Conservation (phyloP, 2,797 vertebrate species). For the Neopelma chrysocephalum region DNA sequence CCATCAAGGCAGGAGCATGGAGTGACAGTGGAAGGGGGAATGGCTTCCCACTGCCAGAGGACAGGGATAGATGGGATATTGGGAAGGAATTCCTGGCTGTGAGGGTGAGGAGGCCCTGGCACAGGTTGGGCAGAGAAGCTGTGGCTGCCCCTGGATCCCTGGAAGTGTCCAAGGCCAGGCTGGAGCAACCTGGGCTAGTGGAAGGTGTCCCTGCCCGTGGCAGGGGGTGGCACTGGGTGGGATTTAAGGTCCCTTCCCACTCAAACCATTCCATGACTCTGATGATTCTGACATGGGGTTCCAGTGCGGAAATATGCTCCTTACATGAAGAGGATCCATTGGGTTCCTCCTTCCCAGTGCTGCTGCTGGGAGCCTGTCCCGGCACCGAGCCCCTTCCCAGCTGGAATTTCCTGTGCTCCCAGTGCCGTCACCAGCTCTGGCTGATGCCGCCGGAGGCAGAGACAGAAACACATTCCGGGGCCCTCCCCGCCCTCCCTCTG, state of each 20-base stretch:
- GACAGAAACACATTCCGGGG: neutral
- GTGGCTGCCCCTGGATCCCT: neutral
- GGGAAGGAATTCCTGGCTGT: neutral
- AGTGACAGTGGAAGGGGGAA: neutral
- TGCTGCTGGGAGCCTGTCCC: neutral
- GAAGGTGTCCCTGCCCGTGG: neutral
- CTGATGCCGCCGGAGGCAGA: rapidly evolving
- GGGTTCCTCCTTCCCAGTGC: neutral
- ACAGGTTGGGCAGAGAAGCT: neutral
- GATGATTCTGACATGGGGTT: rapidly evolving
- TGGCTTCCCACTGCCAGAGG: neutral
- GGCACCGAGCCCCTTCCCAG: neutral
- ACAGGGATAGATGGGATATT: neutral
- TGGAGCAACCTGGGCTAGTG: neutral
- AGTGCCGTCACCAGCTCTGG: neutral
- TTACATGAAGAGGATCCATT: rapidly evolving
- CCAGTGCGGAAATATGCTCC: neutral
- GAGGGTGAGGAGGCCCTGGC: neutral
- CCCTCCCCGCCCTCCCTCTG: neutral
- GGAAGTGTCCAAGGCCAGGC: neutral
- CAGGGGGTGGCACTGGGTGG: neutral
- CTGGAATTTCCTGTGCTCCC: neutral
- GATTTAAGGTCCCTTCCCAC: neutral
- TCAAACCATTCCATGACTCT: neutral
- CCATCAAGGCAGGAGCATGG: neutral